Evolutionary conservation across 2,888 invertebrate species (phyloP), one percentile per base, ranked within the genome.

Genomic region (Protonemura montana): DNA sequence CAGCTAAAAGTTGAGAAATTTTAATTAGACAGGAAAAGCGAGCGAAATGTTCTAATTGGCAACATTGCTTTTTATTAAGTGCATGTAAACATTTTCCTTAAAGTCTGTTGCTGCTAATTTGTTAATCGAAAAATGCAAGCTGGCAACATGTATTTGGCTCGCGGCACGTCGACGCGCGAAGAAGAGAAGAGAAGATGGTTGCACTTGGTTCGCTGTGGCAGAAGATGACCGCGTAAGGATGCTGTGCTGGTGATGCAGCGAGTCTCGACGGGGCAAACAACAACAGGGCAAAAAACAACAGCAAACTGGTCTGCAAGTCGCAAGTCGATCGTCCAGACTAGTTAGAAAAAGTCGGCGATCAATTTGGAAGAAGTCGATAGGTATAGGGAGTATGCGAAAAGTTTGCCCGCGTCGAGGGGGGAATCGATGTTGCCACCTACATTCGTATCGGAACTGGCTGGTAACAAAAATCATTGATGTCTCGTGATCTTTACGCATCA

Each of bases 291-390:
- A 78, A 78, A 77, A 78, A 78, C 78, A 78, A 59, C 78, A 26
- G 25, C n/a, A 78, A 78, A 78, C 78, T 78, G 78, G 78, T 78
- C 78, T 78, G 78, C 78, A 28, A 78, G 59, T 28, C 78, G 78
- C 78, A 13, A 78, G 78, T 59, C 59, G 59, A 59, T 59, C 59
- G 13, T 59, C 16, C 59, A 59, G 59, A 59, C 59, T 59, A 59
- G 59, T 59, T 59, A 59, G 21, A 59, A 59, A 59, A 21, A 59
- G 59, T 59, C 59, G 59, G 35, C 35, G 35, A 35, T 35, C 35
- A 35, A 35, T 35, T 35, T 35, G 35, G 35, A 35, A 35, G 3
- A 10, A 35, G 35, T 35, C 3, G 3, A 35, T 35, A 10, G 3
- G 10, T 35, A 35, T 35, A 59, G 21, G 59, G 21, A 59, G 59